phyloP scores from a whole-genome alignment of 2,888 invertebrate species.

The Melinopterus prodromus region DNA sequence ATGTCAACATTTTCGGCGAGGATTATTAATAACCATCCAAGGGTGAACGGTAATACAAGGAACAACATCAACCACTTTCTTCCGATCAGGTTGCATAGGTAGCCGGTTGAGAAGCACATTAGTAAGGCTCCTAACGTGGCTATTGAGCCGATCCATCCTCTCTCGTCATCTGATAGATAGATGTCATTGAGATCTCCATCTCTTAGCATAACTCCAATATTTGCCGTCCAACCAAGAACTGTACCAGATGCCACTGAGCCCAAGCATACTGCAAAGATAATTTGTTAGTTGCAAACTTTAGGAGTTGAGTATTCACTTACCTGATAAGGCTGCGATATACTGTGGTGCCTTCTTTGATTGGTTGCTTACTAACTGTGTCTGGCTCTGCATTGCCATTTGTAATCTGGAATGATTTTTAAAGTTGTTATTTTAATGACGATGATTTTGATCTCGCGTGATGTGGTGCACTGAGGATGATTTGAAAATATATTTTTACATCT shows the following conservation, averaged over 20 bases:
- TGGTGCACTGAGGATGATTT: neutral
- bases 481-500: neutral
- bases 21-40: slow-evolving; percentile 79
- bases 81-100: slow-evolving; percentile 64
- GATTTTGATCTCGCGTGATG: too few species aligned
- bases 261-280: slow-evolving; percentile 69
- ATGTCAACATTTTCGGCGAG: slow-evolving; percentile 70
- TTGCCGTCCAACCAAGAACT: slow-evolving; percentile 81
- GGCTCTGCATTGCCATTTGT: slow-evolving; percentile 23
- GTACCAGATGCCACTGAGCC: slow-evolving; percentile 82
- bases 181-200: slow-evolving; percentile 65
- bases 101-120: slow-evolving; percentile 77
- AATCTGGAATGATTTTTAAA: slow-evolving; percentile 14
- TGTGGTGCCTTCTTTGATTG: slow-evolving; percentile 62
- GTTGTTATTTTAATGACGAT: neutral
- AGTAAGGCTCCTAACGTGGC: slow-evolving; percentile 78
- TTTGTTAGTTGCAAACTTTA: neutral
- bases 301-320: slow-evolving; percentile 52
- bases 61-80: slow-evolving; percentile 74
- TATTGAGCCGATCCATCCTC: slow-evolving; percentile 77
- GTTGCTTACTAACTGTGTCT: slow-evolving; percentile 19
- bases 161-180: slow-evolving; percentile 61
- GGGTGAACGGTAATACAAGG: slow-evolving; percentile 71
- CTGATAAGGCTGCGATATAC: slow-evolving; percentile 71
- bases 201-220: slow-evolving; percentile 66